Percentiles rank a stretch among this genome's conserved stretches.
phyloP scores from a whole-genome alignment of 2,888 invertebrate genomes.

The Cerastis rubricosa region DNA sequence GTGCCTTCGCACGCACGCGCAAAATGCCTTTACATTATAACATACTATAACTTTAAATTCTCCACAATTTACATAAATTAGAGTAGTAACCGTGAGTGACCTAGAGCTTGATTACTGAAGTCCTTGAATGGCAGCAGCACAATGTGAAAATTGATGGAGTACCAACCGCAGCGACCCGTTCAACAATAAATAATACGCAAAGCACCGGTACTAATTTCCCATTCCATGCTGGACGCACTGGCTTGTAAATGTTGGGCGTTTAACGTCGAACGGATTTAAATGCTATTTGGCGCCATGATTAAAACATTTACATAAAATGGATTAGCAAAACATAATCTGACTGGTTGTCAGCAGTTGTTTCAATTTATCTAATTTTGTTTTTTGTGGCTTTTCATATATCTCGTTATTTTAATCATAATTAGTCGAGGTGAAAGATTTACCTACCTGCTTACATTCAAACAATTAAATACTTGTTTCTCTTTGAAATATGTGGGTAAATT shows the following conservation, averaged over 20 bases:
- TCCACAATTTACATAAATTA: slow-evolving; percentile 53
- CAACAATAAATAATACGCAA: slow-evolving; percentile 69
- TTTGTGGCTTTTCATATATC: neutral
- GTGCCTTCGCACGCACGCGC: slow-evolving; percentile 72
- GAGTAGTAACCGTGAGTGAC: slow-evolving; percentile 41
- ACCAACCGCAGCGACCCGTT: slow-evolving; percentile 64
- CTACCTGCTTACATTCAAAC: neutral
- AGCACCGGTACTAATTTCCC: slow-evolving; percentile 69
- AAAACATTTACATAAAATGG: slow-evolving; percentile 22
- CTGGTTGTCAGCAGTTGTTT: slow-evolving; percentile 1
- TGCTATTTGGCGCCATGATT: slow-evolving; percentile 16
- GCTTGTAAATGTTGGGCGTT: slow-evolving; percentile 47
- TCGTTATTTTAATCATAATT: slow-evolving; percentile 9
- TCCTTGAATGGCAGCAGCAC: slow-evolving; percentile 60
- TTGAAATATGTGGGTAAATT: slow-evolving; percentile 31
- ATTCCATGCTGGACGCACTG: slow-evolving; percentile 61
- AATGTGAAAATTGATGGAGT: slow-evolving; percentile 69
- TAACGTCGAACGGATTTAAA: slow-evolving; percentile 35
- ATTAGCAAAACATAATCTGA: slow-evolving; percentile 16
- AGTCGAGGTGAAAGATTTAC: neutral
- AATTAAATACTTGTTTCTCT: slow-evolving; percentile 4
- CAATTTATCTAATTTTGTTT: slow-evolving; percentile 1
- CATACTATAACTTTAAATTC: slow-evolving; percentile 45
- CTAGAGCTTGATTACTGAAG: slow-evolving; percentile 54
- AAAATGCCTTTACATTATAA: slow-evolving; percentile 56